These are phyloP conservation scores for Gnathonemus longibarbis DNA, from an alignment of 2,113 vertebrate genomes.

Conservation along the genomic window DNA sequence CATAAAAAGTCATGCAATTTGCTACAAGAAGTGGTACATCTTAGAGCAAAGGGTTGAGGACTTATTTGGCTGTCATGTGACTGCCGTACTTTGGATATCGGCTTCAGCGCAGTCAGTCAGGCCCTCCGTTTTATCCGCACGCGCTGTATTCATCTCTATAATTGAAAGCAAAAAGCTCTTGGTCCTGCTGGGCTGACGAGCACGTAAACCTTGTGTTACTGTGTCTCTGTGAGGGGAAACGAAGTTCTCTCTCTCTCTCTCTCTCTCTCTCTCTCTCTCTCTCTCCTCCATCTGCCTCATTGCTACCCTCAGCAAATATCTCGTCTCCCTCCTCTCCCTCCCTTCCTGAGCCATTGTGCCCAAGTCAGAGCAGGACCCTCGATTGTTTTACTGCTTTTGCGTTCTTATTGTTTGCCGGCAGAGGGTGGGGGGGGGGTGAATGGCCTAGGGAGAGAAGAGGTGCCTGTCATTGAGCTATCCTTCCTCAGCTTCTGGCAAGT, in stretches of 20 bases:
- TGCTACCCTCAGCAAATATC: not conserved
- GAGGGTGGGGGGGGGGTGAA: not conserved
- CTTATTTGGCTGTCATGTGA: not conserved
- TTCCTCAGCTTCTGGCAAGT: conserved; percentile 29
- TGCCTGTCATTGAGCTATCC: not conserved
- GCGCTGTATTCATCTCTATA: not conserved
- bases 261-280: not conserved
- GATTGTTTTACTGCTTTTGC: conserved; percentile 41
- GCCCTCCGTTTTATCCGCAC: not conserved
- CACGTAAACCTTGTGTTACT: not conserved
- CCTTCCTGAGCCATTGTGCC: not conserved
- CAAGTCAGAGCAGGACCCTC: conserved; percentile 15
- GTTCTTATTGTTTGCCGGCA: conserved; percentile 37
- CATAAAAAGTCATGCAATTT: not conserved
- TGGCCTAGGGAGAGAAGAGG: not conserved
- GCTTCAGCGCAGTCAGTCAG: not conserved
- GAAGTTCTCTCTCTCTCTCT: not conserved
- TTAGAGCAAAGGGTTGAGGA: not conserved
- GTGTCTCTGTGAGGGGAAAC: not conserved
- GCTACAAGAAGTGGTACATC: not conserved
- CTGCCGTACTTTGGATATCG: not conserved
- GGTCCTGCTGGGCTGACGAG: not conserved
- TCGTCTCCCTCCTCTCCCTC: not conserved
- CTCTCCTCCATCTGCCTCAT: not conserved
- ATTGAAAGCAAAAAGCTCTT: not conserved